These are phyloP conservation scores for Spondyliosoma cantharus DNA, from an alignment of 2,797 vertebrate genomes.

Conservation along the genomic window DNA sequence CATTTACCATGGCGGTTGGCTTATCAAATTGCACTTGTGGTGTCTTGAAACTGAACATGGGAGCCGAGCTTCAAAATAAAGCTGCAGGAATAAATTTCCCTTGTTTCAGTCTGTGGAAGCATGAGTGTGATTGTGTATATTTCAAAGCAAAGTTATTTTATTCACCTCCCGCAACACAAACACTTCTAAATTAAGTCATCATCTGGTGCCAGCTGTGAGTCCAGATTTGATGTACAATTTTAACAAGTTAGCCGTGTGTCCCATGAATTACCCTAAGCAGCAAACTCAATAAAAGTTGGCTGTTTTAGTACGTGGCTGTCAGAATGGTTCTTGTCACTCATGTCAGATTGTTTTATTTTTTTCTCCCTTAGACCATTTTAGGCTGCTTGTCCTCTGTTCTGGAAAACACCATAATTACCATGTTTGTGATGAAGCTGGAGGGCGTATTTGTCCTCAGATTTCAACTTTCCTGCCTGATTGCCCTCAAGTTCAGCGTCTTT, in stretches of 20 bases:
- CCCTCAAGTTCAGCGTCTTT: conserved; percentile 82
- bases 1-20: conserved; percentile 74
- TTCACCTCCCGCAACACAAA: conserved; percentile 38
- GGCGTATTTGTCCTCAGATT: conserved; percentile 81
- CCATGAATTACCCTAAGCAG: conserved; percentile 73
- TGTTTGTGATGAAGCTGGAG: conserved; percentile 81
- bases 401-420: conserved; percentile 81
- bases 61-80: conserved; percentile 68
- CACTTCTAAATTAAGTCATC: conserved; percentile 64
- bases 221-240: conserved; percentile 80
- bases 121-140: conserved; percentile 46
- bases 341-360: conserved; percentile 63
- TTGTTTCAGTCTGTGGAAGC: conserved; percentile 52
- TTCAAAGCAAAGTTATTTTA: conserved; percentile 33
- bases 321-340: conserved; percentile 78
- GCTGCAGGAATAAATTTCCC: conserved; percentile 68
- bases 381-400: conserved; percentile 75
- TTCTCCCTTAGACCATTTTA: conserved; percentile 73
- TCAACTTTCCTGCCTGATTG: conserved; percentile 80
- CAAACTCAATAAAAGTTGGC: conserved; percentile 78
- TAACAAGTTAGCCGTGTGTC: conserved; percentile 70
- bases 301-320: conserved; percentile 77
- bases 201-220: conserved; percentile 76
- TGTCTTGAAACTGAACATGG: conserved; percentile 68
- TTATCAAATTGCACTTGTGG: conserved; percentile 77